Evolutionary conservation across 2,888 invertebrate species (phyloP), one percentile per base, ranked within the genome.

Genomic region (Drosophila monieri): DNA sequence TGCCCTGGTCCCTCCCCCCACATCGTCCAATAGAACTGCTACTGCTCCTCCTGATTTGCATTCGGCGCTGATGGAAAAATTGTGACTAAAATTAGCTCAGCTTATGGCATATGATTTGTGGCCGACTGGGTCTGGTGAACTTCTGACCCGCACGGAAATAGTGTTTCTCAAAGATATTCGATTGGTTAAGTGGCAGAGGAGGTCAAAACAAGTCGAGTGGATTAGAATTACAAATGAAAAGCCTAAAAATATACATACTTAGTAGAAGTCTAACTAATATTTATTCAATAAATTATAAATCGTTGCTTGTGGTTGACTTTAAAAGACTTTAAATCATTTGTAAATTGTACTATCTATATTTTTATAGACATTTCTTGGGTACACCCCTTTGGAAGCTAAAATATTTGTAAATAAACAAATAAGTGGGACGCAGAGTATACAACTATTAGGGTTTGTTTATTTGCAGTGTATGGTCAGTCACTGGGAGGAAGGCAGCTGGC

Each of bases 81-180:
- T 76, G 66, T 64, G 60, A 83, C 87, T 86, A 83, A 80, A 78
- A 73, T 85, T 80, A 80, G 85, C 52, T 46, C 57, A 35, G 39
- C 46, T 43, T 44, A 56, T 51, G 61, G 59, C 67, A 77, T 57
- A 70, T 60, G 64, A 60, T 64, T 69, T 55, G 21, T 21, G 44
- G 18, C 25, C 0, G 21, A 58, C 30, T 61, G 44, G 37, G 76
- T 66, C 67, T 67, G 69, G 39, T 74, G 77, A 86, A 80, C 86
- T 83, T 86, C 74, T 80, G 80, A 80, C 80, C 80, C 80, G 74
- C 61, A 85, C 83, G 73, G 35, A 49, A 48, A 55, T 43, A 35
- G 68, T 41, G 39, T 23, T 48, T 47, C 18, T n/a, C 1, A 44
- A 8, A 15, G 43, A 2, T n/a, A 44, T 60, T 18, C 27, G 27